Evolutionary conservation across 53 echinoderm and acorn worm species (phyloP), one percentile per base, ranked within the genome.

Genomic region (Mesocentrotus franciscanus): DNA sequence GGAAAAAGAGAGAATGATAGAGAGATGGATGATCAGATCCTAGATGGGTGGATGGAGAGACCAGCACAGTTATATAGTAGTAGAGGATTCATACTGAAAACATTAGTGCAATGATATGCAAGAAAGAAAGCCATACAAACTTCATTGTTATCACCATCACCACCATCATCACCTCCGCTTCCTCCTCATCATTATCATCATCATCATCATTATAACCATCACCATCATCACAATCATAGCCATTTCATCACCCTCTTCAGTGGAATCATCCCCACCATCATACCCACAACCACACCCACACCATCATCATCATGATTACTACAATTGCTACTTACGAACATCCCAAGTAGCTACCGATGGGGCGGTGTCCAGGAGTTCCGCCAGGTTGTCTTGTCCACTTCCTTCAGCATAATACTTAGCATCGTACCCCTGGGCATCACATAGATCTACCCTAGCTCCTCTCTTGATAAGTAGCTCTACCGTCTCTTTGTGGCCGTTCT

Each of bases 311-410:
- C 56, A 90, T 90, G 18, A 90, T 79, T 6, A 58, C 11, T 42
- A 85, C 20, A 26, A 14, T 56, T 0, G 16, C 35, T 42, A 98
- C 99, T 97, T 97, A 99, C 99, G 96, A 95, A 99, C 97, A 92
- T 98, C 98, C 99, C 99, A 98, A 1, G 97, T 97, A 20, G 99
- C 99, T 36, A 99, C 99, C 49, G 98, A 97, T 22, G 99, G 99
- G 26, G 99, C 98, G 6, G 96, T 83, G 68, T 98, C 96, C 64
- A 99, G 95, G 18, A 96, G 85, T 32, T 96, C 92, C 22, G 94
- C 93, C 90, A 99, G 78, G 55, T 97, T 96, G 6, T 95, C 95
- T 29, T 97, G 95, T 33, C 95, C 96, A 72, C 90, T 94, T 20
- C 96, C 94, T 29, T 95, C 95, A 20, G 98, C 99, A 39, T 98